Percentiles rank a stretch among this genome's conserved stretches.
Evolutionary conservation across 2,888 invertebrate genomes (phyloP).

Genomic region (Aphrophora alni): DNA sequence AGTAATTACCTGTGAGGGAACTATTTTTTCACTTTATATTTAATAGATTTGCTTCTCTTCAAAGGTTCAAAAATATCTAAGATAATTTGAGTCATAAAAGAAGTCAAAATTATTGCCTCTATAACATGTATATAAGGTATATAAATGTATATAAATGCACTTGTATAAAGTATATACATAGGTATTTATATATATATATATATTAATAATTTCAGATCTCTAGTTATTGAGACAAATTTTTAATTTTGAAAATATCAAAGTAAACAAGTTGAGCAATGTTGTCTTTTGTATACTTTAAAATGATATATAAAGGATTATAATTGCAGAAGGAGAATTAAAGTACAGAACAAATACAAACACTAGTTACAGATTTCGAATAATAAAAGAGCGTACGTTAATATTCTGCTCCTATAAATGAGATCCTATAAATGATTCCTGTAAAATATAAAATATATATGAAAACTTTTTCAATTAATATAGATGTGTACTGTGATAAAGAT

Average conservation of each 20-base stretch:
- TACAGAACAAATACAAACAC: no score
- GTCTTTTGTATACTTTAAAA: no score
- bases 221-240: background rate
- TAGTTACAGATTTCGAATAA: no score
- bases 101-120: background rate
- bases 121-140: background rate
- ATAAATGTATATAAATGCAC: background rate
- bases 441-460: background rate
- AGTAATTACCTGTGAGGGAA: background rate
- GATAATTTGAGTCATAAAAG: background rate
- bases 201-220: background rate
- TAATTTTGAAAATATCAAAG: background rate
- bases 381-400: no score
- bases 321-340: no score
- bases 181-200: background rate
- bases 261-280: no score
- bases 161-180: background rate
- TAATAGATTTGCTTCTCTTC: background rate
- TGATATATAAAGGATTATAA: no score
- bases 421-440: background rate
- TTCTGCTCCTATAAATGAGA: background rate
- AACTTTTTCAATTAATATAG: slow-evolving; percentile 40
- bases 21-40: background rate
- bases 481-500: slow-evolving; percentile 50
- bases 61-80: background rate